phyloP scores from a whole-genome alignment of 2,888 invertebrate species.

The Tenthredo scrophulariae region DNA sequence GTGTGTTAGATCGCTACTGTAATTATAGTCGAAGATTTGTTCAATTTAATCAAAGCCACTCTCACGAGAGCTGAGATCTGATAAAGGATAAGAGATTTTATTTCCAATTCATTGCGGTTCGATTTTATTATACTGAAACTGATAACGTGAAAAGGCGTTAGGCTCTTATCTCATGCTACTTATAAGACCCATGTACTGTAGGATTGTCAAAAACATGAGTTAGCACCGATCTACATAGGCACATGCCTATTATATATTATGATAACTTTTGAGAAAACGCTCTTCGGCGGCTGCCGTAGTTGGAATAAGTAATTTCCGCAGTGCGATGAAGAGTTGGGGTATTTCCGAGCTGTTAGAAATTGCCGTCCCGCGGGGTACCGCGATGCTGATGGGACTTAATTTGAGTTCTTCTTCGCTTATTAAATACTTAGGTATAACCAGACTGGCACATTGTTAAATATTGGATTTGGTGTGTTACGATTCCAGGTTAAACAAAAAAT shows the following conservation, averaged over 20 bases:
- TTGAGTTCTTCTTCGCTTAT: background rate
- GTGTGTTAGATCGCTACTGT: background rate
- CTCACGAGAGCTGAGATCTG: background rate
- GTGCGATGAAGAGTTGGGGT: background rate
- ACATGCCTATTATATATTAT: background rate
- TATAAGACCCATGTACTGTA: background rate
- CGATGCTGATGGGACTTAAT: background rate
- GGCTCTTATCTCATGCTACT: background rate
- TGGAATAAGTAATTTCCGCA: slow-evolving; percentile 14
- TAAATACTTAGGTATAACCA: background rate
- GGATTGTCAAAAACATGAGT: background rate
- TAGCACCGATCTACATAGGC: background rate
- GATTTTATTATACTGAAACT: background rate
- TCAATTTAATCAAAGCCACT: background rate
- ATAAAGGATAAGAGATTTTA: background rate
- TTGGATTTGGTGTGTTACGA: background rate
- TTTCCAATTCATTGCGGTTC: background rate
- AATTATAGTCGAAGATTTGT: background rate
- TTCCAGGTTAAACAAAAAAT: background rate
- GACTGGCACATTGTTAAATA: background rate
- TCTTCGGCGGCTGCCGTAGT: background rate
- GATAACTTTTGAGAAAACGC: background rate
- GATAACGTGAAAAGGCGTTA: background rate
- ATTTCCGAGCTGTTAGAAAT: background rate
- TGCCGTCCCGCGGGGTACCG: background rate